Base-by-base conservation (phyloP, 2,113 vertebrate genomes). In the Dipodomys merriami region DNA sequence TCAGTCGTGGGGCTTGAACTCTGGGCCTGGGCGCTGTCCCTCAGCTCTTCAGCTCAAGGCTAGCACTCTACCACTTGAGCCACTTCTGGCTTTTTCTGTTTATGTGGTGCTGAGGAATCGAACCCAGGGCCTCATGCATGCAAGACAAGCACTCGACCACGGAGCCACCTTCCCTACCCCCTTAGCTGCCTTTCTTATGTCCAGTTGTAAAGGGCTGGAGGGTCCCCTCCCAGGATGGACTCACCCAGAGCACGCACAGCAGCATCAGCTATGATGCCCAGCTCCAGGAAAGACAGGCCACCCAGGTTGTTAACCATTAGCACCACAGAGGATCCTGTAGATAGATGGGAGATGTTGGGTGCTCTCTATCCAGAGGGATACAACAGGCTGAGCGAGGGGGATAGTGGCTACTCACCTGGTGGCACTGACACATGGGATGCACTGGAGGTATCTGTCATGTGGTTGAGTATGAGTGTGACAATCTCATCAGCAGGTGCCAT, bases 241-340 rank as follows among this genome's bases (percentile, higher is more conserved):
- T 98, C 89, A 99, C 99, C 99, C 77, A 99, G 97, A 88, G 62
- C 87, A 30, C 62, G 93, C 83, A 99, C 94, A 0, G 98, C 98
- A 0, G 98, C 98, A 3, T 97, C 97, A 0, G 99, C 99, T 35
- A 99, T 97, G 30, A 99, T 98, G 46, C 98, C 98, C 96, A 99
- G 97, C 97, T 99, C 99, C 98, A 99, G 97, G 96, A 98, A 99
- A 0, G 99, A 99, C 94, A 99, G 94, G 20, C 99, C 99, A 0
- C 99, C 99, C 71, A 99, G 98, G 97, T 99, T 99, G 98, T 99
- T 99, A 90, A 99, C 99, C 92, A 99, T 98, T 33, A 99, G 95
- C 69, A 99, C 98, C 90, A 99, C 98, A 0, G 90, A 97, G 95
- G 98, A 98, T 60, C 99, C 99, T 99, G 6, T 71, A 67, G 77